Conservation (phyloP, 2,888 invertebrate species). For the Theretra japonica region DNA sequence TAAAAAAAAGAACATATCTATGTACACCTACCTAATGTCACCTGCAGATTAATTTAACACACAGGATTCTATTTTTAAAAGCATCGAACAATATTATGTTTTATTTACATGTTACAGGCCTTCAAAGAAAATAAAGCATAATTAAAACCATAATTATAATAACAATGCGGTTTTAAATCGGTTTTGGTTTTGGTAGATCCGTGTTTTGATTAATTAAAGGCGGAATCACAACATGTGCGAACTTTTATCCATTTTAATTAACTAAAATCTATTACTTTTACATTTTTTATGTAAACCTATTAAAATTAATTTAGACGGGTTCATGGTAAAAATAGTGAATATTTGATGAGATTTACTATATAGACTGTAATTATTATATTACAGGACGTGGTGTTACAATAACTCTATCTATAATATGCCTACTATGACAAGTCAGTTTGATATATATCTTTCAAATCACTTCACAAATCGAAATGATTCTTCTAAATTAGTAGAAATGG, state of each 20-base stretch:
- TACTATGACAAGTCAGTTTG: neutral
- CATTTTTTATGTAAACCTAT: neutral
- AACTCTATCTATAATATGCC: no score
- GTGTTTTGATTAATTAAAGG: neutral
- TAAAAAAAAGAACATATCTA: slow-evolving; percentile 21
- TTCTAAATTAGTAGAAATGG: neutral
- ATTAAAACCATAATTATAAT: neutral
- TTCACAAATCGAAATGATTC: neutral
- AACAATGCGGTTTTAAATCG: neutral
- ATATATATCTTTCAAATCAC: neutral
- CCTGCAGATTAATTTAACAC: slow-evolving; percentile 8
- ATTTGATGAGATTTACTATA: no score
- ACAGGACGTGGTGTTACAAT: no score
- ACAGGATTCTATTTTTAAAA: neutral
- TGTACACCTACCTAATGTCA: slow-evolving; percentile 14
- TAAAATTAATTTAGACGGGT: no score
- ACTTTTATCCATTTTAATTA: neutral
- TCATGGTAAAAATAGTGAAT: no score
- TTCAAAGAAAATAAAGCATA: neutral
- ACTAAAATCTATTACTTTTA: neutral
- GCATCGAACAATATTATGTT: neutral
- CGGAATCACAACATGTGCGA: slow-evolving; percentile 1
- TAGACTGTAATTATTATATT: no score
- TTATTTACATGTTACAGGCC: neutral
- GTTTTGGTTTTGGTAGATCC: neutral